phyloP scores from a whole-genome alignment of 2,888 invertebrate genomes.

The Hyposoter didymator region DNA sequence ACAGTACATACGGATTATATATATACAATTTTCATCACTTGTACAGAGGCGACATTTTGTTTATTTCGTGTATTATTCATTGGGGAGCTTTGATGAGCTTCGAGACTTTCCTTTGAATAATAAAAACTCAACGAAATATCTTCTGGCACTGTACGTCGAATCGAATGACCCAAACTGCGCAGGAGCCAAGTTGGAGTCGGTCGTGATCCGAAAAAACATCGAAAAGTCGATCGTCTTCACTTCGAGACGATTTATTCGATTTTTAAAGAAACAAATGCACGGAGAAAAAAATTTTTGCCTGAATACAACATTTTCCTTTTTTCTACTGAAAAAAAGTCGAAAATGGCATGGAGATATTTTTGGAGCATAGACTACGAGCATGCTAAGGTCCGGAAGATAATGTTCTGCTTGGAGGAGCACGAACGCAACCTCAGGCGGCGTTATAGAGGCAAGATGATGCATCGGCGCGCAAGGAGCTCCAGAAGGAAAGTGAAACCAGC shows the following conservation, averaged over 20 bases:
- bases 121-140: neutral
- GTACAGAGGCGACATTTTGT: neutral
- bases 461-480: constrained; percentile 68
- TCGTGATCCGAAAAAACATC: neutral
- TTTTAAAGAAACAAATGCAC: neutral
- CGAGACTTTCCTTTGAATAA: neutral
- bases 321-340: neutral
- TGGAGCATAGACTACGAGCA: neutral
- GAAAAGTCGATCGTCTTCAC: neutral
- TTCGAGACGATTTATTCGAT: neutral
- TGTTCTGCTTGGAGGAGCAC: constrained; percentile 58
- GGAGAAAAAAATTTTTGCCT: no score
- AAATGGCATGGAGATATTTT: constrained; percentile 22
- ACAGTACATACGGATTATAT: constrained; percentile 1
- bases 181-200: neutral
- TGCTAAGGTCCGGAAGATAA: constrained; percentile 43
- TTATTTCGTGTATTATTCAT: constrained; percentile 8
- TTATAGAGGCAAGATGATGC: constrained; percentile 61
- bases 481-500: constrained; percentile 67
- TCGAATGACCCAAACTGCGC: neutral
- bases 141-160: neutral
- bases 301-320: neutral
- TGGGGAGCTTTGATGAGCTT: neutral
- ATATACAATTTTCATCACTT: neutral
- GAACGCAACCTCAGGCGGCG: constrained; percentile 32